Base-by-base conservation (phyloP, 2,888 invertebrate species). In the Phortica okadai region DNA sequence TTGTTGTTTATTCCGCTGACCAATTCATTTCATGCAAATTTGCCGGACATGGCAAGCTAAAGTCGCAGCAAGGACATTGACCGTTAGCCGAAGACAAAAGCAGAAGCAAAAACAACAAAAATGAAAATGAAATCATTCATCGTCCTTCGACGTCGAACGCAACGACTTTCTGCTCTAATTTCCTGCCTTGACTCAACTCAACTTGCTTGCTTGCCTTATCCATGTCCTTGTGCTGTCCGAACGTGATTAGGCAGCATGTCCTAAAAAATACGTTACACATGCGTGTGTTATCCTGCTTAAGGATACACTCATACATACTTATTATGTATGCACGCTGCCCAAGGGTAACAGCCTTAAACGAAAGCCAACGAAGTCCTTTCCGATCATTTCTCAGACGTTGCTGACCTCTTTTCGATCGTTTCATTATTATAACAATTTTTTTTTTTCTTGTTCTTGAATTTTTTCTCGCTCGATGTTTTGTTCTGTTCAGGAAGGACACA, bases 381-480 rank as follows among this genome's bases (percentile, higher is more conserved):
- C 50, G 50, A 50, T 50, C 8, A 50, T 50, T 50, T 50, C 50
- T 64, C 67, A 67, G 67, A 16, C 67, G 44, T 33, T 33, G 33
- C 67, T 67, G 67, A 67, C 67, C 67, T 67, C 67, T 67, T 67
- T 67, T 67, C 67, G 42, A 44, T 67, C 67, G 44, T 44, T 44
- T 67, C 42, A 6, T 67, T 42, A 42, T 67, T 44, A 25, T 11
- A 6, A 33, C 16, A 7, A 21, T 21, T 59, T 14, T 50, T 14
- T 50, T 50, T 50, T 6, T 50, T 6, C 8, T 50, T 11, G 5
- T 50, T 6, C 8, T 50, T 11, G 5, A 11, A 11, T 50, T 50
- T 50, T 8, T 50, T 50, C 14, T 50, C 6, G 50, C 14, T 21
- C 10, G 45, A 21, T 21, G 21, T 21, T 21, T 21, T 21, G 21